A percentile compares a stretch with the other conserved stretches of the same genome.
Evolutionary conservation across 2,113 vertebrate genomes (phyloP).

Genomic region (Mystacornis crossleyi): DNA sequence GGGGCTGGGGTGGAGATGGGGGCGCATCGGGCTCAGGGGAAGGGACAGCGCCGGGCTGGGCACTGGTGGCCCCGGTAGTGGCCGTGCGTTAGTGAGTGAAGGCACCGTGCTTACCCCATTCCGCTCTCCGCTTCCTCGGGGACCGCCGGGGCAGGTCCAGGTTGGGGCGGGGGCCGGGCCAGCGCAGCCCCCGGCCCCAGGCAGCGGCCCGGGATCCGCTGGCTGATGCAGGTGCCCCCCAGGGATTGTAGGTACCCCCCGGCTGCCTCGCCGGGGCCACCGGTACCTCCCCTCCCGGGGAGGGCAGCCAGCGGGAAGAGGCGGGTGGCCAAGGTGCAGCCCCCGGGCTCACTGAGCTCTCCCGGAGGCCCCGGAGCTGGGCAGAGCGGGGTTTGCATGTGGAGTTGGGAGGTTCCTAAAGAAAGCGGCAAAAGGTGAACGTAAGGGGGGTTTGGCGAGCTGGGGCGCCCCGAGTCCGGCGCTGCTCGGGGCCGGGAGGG

Average conservation of each 20-base stretch:
- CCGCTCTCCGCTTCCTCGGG: rapidly evolving
- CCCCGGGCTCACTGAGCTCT: neutral
- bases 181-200: neutral
- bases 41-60: neutral
- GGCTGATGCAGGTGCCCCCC: neutral
- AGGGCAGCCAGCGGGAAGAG: too few species aligned
- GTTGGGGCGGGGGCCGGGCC: neutral
- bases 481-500: neutral
- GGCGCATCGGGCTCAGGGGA: neutral
- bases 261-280: neutral
- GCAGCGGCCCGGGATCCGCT: neutral
- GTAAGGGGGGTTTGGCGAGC: neutral
- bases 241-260: rapidly evolving
- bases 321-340: neutral
- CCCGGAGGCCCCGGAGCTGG: neutral
- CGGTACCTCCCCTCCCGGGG: rapidly evolving
- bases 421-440: neutral
- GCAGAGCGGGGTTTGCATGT: neutral
- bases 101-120: rapidly evolving
- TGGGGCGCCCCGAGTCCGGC: rapidly evolving
- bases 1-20: neutral
- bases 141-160: neutral
- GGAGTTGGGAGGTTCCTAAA: neutral
- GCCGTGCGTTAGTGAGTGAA: rapidly evolving
- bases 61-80: neutral